Percentiles rank a stretch among this genome's conserved stretches.
These are phyloP conservation scores for Plecotus auritus DNA, from an alignment of 2,113 vertebrate genomes.

Conservation along the genomic window DNA sequence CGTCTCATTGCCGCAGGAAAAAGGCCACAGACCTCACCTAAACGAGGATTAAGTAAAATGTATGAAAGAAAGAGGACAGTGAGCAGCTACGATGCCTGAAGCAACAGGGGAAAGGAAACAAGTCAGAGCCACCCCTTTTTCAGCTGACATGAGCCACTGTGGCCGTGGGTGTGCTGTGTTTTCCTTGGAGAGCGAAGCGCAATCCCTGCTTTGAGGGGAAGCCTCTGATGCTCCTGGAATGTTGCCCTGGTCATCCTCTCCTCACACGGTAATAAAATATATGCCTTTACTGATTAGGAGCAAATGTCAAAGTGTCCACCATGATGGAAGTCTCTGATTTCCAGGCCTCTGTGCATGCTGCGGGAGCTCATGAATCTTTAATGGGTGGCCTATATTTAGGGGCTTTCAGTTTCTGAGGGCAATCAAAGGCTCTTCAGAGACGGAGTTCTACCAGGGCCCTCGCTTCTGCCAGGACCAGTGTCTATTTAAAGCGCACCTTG, in stretches of 20 bases:
- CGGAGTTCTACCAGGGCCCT: slow-evolving; percentile 50
- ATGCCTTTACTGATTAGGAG: slow-evolving; percentile 69
- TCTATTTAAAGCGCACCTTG: slow-evolving; percentile 76
- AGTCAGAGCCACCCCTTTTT: neutral
- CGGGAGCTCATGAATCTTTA: slow-evolving; percentile 81
- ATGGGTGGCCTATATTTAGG: slow-evolving; percentile 82
- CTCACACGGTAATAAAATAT: slow-evolving; percentile 68
- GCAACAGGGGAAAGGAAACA: rapidly evolving
- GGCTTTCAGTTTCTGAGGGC: slow-evolving; percentile 74
- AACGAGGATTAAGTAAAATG: neutral
- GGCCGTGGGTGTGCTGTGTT: neutral
- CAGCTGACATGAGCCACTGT: neutral
- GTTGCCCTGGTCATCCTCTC: neutral
- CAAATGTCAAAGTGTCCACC: slow-evolving; percentile 73
- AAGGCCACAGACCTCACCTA: neutral
- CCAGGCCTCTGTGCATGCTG: slow-evolving; percentile 74
- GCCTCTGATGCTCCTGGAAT: slow-evolving; percentile 33
- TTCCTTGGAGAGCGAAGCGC: slow-evolving; percentile 36
- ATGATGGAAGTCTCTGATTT: slow-evolving; percentile 75
- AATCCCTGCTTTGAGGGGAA: neutral
- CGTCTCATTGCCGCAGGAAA: neutral
- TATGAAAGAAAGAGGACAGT: neutral
- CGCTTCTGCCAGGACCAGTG: slow-evolving; percentile 54
- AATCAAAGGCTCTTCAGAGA: slow-evolving; percentile 76
- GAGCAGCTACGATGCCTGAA: neutral